Evolutionary conservation across 2,888 invertebrate genomes (phyloP).

Genomic region (Drosophila demipolita): DNA sequence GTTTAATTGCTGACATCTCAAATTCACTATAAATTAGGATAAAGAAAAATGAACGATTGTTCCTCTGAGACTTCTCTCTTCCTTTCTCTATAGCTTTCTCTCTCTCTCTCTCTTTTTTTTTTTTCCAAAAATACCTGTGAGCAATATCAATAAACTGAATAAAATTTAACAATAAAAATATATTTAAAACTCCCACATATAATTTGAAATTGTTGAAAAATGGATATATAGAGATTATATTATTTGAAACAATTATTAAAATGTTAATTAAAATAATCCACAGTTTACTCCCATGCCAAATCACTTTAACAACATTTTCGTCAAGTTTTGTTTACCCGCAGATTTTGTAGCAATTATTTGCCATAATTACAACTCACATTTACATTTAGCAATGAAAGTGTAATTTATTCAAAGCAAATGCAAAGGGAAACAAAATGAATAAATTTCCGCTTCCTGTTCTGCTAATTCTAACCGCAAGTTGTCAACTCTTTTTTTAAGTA

Average conservation of each 20-base stretch:
- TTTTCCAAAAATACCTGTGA: background rate
- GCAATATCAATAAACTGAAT: background rate
- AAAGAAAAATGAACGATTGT: too few relatives aligned
- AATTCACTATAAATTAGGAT: too few relatives aligned
- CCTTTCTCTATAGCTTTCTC: too few relatives aligned
- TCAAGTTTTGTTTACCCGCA: background rate
- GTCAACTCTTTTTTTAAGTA: slow-evolving; percentile 48
- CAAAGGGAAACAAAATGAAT: slow-evolving; percentile 32
- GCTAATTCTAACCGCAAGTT: slow-evolving; percentile 28
- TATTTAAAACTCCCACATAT: background rate
- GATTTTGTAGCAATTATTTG: slow-evolving; percentile 4
- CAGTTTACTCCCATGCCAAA: background rate
- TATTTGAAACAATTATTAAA: background rate
- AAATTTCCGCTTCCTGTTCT: slow-evolving; percentile 33
- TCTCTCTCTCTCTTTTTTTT: background rate
- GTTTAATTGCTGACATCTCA: too few relatives aligned
- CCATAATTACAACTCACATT: slow-evolving; percentile 23
- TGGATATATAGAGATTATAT: background rate
- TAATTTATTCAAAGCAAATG: slow-evolving; percentile 46
- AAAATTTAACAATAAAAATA: background rate
- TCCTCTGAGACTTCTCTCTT: too few relatives aligned
- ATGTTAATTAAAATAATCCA: background rate
- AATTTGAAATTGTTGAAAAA: background rate
- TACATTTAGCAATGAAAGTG: slow-evolving; percentile 9
- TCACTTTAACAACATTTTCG: background rate